Evolutionary conservation across 2,113 vertebrate genomes (phyloP).

Genomic region (Mormyrus lacerda): DNA sequence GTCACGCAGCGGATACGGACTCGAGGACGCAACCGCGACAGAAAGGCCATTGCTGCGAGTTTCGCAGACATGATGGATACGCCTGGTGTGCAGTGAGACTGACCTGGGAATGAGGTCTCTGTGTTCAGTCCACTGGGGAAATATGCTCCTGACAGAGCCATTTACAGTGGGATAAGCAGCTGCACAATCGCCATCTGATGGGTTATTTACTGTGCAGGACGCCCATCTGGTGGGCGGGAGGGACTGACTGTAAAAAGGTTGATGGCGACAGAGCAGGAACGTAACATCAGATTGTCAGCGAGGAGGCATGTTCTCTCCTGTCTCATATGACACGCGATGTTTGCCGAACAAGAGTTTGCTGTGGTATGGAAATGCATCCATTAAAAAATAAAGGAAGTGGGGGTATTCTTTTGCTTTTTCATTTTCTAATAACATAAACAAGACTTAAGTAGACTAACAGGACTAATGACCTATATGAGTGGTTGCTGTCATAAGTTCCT

Average conservation of each 20-base stretch:
- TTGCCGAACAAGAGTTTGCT: neutral
- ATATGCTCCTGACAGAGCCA: neutral
- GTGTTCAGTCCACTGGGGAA: constrained; percentile 3
- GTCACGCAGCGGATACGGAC: neutral
- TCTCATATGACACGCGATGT: neutral
- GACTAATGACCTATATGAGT: constrained; percentile 50
- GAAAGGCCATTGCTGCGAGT: neutral
- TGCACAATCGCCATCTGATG: neutral
- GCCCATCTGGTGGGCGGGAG: neutral
- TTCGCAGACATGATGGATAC: neutral
- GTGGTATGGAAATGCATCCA: neutral
- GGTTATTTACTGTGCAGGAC: neutral
- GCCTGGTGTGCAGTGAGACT: neutral
- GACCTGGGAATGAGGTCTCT: neutral
- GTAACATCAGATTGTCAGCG: neutral
- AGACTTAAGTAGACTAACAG: constrained; percentile 67
- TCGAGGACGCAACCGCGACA: neutral
- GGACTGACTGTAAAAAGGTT: neutral
- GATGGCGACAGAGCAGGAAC: neutral
- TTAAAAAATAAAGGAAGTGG: neutral
- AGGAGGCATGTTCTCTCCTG: neutral
- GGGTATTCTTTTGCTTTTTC: neutral
- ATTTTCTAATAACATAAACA: constrained; percentile 65
- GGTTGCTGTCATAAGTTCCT: neutral
- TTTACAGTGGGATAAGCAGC: neutral